Evolutionary conservation across 2,113 vertebrate genomes (phyloP), one percentile per base, ranked within the genome.

Genomic region (Amphilophus citrinellus): DNA sequence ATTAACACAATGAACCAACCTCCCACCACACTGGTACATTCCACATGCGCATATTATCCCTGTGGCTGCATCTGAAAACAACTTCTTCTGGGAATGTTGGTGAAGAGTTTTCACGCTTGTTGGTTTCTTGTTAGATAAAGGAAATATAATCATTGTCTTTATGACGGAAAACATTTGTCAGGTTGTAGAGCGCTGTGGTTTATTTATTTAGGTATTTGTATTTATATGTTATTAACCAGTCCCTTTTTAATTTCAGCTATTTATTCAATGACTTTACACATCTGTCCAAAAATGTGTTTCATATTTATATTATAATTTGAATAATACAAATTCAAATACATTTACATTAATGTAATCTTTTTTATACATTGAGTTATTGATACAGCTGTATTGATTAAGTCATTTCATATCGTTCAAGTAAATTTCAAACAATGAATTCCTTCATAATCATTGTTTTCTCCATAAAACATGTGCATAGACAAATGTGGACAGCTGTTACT

Each of bases 1-100:
- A 71, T 76, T 77, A 20, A 62, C 24, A 62, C 61, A 68, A 47
- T 63, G 84, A 86, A 76, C 66, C 80, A 68, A n/a, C 0, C 17
- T 15, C 32, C 50, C 60, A 66, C 77, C 57, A 58, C 71, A 39
- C 57, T 60, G 78, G 14, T 39, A 85, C 79, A 89, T 87, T 88
- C 42, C 77, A 80, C 84, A 84, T n/a, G 22, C 27, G 56, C 42
- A 62, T 47, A 53, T 22, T 14, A 85, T 18, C 61, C 42, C 37
- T 50, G 79, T 8, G 66, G 42, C 61, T n/a, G 5, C 39, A 13
- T 61, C 42, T 61, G 68, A 76, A 84, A 80, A 81, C 44, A 10
- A 62, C 18, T 20, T 85, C 57, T 35, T 79, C 62, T 30, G 32
- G 50, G 10, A 3, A 47, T n/a, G 61, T 13, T 20, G 50, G 27